Evolutionary conservation across 30 jellyfish, hydroid and myxozoan genomes (phyloP), one percentile per base, ranked within the genome.

Genomic region (Hydractinia echinata): DNA sequence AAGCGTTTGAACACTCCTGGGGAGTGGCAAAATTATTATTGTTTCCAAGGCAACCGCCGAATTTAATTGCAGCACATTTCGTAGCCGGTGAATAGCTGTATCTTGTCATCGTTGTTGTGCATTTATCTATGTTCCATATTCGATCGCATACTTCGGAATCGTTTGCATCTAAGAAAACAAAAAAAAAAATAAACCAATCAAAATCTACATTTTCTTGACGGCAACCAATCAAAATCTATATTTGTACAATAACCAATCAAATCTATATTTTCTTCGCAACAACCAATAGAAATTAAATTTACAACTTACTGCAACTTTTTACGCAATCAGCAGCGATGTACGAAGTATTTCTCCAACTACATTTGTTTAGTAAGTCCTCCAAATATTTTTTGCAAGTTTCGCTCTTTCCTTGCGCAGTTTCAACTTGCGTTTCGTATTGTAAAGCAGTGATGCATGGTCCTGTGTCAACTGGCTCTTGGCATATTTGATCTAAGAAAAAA

Each of bases 21-120:
- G 96, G 96, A 6, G 99, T 93, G 8, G 99, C 99, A 77, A 87
- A 93, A 69, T 93, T 93, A 68, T 93, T 93, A 54, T 68, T 83
- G 72, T 88, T 93, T 16, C 99, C 99, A 87, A 93, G 99, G 64
- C 99, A 93, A 53, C 99, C 99, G 61, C 89, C 85, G 79, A 74
- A 93, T 39, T 93, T 89, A 39, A 87, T 67, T n/a, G 96, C 66
- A 18, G 87, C 68, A 51, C 84, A 80, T 67, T 87, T 89, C 8
- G 95, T 76, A 5, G 95, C 94, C 4, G 96, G 89, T 5, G 84
- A 77, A 77, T 83, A 88, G 61, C 95, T 82, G 72, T 93, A 93
- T 4, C 99, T 88, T 51, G 95, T 94, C 56, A 93, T 73, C 49
- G 96, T 52, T 6, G 96, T 83, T 0, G 99, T 54, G 56, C 99